Conservation (phyloP, 2,797 vertebrate genomes). For the Helostoma temminkii region DNA sequence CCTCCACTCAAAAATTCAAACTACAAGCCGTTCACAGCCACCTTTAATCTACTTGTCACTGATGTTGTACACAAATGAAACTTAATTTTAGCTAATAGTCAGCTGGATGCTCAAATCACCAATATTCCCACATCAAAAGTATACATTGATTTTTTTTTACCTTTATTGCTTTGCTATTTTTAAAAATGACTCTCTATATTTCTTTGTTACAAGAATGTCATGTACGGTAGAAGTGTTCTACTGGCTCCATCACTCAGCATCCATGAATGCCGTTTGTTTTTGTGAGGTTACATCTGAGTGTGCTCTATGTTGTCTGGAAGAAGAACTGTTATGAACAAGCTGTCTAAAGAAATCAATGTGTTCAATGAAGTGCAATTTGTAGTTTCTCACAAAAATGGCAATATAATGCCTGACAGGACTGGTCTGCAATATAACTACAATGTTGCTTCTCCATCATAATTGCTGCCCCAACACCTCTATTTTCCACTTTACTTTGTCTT, state of each 20-base stretch:
- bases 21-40: no score
- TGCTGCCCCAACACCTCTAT: conserved; percentile 51
- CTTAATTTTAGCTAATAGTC: no score
- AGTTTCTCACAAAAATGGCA: conserved; percentile 53
- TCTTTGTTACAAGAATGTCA: conserved; percentile 13
- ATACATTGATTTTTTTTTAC: no score
- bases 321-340: conserved; percentile 48
- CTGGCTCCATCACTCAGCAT: conserved; percentile 32
- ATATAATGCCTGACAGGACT: conserved; percentile 39
- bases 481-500: conserved; percentile 56
- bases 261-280: conserved; percentile 33
- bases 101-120: no score
- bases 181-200: neutral
- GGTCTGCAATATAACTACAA: conserved; percentile 33
- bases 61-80: no score
- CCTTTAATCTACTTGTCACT: no score
- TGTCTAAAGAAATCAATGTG: conserved; percentile 60
- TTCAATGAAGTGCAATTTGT: conserved; percentile 29
- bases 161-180: neutral
- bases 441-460: conserved; percentile 64
- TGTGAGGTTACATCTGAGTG: conserved; percentile 12
- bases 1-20: no score
- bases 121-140: no score
- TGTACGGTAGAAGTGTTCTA: neutral
- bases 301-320: conserved; percentile 24